A percentile compares a stretch with the other conserved stretches of the same genome.
Conservation (phyloP, 2,888 invertebrate genomes). For the Siphlonurus alternatus region DNA sequence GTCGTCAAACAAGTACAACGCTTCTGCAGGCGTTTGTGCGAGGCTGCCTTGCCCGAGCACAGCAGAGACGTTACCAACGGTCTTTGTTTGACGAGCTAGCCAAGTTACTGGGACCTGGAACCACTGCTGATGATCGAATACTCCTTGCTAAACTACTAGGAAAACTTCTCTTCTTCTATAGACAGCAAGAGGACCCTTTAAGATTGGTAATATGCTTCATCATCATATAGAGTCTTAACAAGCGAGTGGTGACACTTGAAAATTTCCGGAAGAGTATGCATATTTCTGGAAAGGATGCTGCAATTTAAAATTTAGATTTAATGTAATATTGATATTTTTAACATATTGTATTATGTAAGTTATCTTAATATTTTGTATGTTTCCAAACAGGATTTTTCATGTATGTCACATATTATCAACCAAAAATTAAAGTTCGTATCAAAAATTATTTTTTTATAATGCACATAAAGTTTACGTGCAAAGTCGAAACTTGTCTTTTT, state of each 20-base stretch:
- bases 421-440: too few species aligned
- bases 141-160: slow-evolving; percentile 36
- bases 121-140: slow-evolving; percentile 15
- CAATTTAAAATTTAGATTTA: too few species aligned
- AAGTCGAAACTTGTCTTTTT: too few species aligned
- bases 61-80: slow-evolving; percentile 46
- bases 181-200: slow-evolving; percentile 43
- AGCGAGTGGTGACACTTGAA: slow-evolving; percentile 8
- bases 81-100: slow-evolving; percentile 48
- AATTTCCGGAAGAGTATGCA: not conserved
- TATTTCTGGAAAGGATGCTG: too few species aligned
- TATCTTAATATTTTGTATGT: too few species aligned
- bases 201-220: slow-evolving; percentile 48
- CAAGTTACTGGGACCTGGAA: slow-evolving; percentile 22
- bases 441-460: too few species aligned
- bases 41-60: slow-evolving; percentile 53
- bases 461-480: too few species aligned
- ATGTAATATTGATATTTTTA: too few species aligned
- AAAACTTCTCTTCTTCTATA: slow-evolving; percentile 63
- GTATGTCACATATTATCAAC: too few species aligned
- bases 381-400: too few species aligned
- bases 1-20: slow-evolving; percentile 54
- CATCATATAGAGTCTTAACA: too few species aligned
- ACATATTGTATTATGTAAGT: too few species aligned
- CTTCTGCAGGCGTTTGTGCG: slow-evolving; percentile 67